Evolutionary conservation across 1,140 invertebrate genomes (phyloP), one percentile per base, ranked within the genome.

Genomic region (Drosophila repletoides): DNA sequence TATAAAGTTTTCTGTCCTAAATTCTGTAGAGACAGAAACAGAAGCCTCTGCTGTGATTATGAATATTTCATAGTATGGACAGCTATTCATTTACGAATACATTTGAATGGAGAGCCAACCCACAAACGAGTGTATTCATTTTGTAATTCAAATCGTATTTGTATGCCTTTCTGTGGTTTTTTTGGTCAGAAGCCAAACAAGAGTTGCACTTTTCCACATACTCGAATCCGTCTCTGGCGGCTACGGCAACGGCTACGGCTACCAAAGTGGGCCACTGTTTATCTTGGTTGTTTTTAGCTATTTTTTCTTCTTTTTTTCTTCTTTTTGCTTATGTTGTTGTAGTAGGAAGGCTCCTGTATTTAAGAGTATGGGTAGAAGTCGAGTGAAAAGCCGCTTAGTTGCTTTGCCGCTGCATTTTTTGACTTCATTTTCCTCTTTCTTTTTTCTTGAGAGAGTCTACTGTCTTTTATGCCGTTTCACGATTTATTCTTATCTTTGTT

Each of bases 161-260:
- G 67, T 66, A 49, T 45, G 69, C 53, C 52, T 19, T 52, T 65
- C n/a, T 84, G 79, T 72, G 80, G 79, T 79, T 86, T 79, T 80
- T 84, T 84, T 84, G 79, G 79, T 84, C 60, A 84, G 79, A 84
- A 84, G 79, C 79, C 79, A 75, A 58, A 84, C 80, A 84, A 84
- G 59, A 29, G 55, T 36, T 70, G 48, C 46, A 48, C 64, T 74
- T 63, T 36, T 72, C 38, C 46, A 31, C 53, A 15, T 21, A 29
- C 45, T 55, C 21, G 33, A 19, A 59, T 49, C 28, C 52, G 28
- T 56, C 64, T 40, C 41, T 46, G 28, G n/a, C 14, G 72, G 49
- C n/a, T n/a, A n/a, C n/a, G n/a, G n/a, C n/a, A n/a, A n/a, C n/a
- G n/a, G n/a, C n/a, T n/a, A 33, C 24, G 52, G 53, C 69, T 61